Base-by-base conservation (phyloP, 2,797 vertebrate genomes). In the Arnoldichthys spilopterus region DNA sequence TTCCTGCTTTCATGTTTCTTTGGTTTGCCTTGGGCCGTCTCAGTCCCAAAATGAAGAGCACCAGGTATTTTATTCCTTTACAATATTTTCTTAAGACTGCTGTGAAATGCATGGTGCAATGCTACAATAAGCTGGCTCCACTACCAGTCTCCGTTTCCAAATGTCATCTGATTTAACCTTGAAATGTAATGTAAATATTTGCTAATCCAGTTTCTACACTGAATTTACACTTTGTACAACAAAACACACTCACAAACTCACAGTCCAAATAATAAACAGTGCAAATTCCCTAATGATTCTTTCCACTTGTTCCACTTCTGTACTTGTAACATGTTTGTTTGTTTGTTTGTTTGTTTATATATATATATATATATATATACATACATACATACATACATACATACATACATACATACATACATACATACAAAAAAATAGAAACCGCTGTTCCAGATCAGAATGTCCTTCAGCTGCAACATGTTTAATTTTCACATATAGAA, bases 161-260 rank as follows among this genome's bases (percentile, higher is more conserved):
- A 76, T 53, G 76, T 63, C 69, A 62, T 68, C 72, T 49, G 75
- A 78, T 73, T 79, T 47, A 81, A 70, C 40, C 20, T 72, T 85
- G 40, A 82, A 72, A 79, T 85, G 82, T 83, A 81, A 68, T 87
- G 83, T 87, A 85, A 77, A 84, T 82, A 85, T 87, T 89, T 89
- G 69, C 82, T 82, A 82, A 83, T 77, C 72, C 51, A 69, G 53
- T 86, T 87, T 87, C 78, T 85, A 82, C 81, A 84, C 76, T 82
- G 78, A 82, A 72, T 83, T 83, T 82, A 79, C 79, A 82, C 83
- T 88, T 89, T 89, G 79, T 89, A 84, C 78, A 84, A 77, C 73
- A 80, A 56, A 76, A 61, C 76, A 80, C 71, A 79, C 73, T 76
- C 75, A 76, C 82, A 76, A 69, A 62, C 40, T 81, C 82, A 79